Evolutionary conservation across 2,113 vertebrate species (phyloP).

Genomic region (Ciconia boyciana): DNA sequence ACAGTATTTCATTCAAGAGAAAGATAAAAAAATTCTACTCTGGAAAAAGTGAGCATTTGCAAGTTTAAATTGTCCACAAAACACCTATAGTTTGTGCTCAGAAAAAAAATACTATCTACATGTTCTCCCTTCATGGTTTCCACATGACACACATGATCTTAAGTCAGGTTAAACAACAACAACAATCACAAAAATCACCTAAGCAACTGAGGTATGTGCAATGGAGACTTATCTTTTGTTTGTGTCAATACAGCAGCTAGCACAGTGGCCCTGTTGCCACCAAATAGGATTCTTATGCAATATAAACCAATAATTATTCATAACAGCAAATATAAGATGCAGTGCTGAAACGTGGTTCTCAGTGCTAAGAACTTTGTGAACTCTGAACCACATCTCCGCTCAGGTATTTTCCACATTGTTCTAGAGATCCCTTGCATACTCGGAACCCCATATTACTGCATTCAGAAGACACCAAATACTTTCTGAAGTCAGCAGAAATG

Average conservation of each 20-base stretch:
- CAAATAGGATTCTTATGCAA: neutral
- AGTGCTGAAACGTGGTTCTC: neutral
- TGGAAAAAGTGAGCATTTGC: neutral
- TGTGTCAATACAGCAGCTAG: neutral
- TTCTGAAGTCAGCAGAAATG: neutral
- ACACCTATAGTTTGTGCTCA: neutral
- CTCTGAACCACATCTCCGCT: neutral
- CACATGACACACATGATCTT: neutral
- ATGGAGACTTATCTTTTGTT: neutral
- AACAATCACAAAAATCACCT: neutral
- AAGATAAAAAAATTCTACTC: neutral
- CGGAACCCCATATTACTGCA: neutral
- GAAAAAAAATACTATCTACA: neutral
- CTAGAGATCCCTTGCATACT: neutral
- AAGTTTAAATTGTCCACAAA: neutral
- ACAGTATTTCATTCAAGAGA: neutral
- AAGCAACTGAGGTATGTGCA: neutral
- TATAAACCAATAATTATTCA: neutral
- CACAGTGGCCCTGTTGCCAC: neutral
- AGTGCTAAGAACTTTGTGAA: neutral
- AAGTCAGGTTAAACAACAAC: neutral
- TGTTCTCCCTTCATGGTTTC: neutral
- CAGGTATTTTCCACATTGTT: neutral
- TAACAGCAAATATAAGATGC: neutral
- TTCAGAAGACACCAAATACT: neutral